These are phyloP conservation scores for Drosophila falleni DNA, from an alignment of 2,888 invertebrate genomes.

Conservation along the genomic window DNA sequence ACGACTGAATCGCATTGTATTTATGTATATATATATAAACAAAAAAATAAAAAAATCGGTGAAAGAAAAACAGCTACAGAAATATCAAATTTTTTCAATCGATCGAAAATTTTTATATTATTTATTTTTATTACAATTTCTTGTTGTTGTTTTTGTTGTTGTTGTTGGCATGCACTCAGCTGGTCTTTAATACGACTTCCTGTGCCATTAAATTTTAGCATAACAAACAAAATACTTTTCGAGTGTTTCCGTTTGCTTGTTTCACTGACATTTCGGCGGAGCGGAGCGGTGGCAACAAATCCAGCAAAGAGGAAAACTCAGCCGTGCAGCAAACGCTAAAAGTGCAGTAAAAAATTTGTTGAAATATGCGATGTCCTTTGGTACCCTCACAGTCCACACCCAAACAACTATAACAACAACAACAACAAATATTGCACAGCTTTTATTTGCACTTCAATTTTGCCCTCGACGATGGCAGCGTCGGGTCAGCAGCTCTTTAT, in stretches of 20 bases:
- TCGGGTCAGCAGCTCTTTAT: slow-evolving; percentile 65
- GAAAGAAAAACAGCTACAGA: background rate
- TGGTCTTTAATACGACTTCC: slow-evolving; percentile 76
- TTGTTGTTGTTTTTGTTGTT: slow-evolving; percentile 18
- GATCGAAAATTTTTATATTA: slow-evolving; percentile 26
- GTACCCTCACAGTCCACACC: background rate
- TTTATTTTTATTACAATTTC: slow-evolving; percentile 17
- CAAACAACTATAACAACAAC: slow-evolving; percentile 26
- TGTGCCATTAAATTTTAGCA: slow-evolving; percentile 78
- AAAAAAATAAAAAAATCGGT: too few species aligned
- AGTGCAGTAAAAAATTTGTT: slow-evolving; percentile 81
- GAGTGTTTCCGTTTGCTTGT: slow-evolving; percentile 78
- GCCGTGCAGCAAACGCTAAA: slow-evolving; percentile 54
- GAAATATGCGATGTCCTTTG: slow-evolving; percentile 71
- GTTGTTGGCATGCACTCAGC: slow-evolving; percentile 18
- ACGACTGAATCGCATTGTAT: slow-evolving; percentile 60
- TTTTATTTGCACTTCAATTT: slow-evolving; percentile 79
- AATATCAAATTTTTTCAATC: slow-evolving; percentile 48
- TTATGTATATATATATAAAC: slow-evolving; percentile 11
- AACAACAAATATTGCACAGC: slow-evolving; percentile 64
- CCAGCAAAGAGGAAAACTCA: slow-evolving; percentile 24
- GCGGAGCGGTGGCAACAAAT: slow-evolving; percentile 45
- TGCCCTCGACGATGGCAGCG: slow-evolving; percentile 56
- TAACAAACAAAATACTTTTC: slow-evolving; percentile 82
- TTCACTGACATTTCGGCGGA: slow-evolving; percentile 73